Evolutionary conservation across 1,140 invertebrate genomes (phyloP).

Genomic region (Aphidius ervi): DNA sequence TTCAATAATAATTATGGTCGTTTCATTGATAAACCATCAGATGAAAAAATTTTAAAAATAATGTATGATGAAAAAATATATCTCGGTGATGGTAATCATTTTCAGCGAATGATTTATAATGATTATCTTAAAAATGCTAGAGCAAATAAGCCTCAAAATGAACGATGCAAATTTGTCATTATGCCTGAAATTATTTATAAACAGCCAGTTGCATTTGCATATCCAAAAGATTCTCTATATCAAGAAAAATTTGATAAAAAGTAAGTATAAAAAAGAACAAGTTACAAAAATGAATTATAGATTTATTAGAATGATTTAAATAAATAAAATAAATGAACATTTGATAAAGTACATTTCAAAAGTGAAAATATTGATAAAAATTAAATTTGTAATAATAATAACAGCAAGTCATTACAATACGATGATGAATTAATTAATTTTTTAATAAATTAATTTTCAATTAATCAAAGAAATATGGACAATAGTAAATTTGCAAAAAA

Average conservation of each 20-base stretch:
- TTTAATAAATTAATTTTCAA: too few relatives aligned
- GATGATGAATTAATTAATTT: too few relatives aligned
- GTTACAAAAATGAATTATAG: too few relatives aligned
- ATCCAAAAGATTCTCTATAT: background rate
- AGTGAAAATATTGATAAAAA: too few relatives aligned
- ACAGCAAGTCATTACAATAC: too few relatives aligned
- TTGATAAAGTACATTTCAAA: too few relatives aligned
- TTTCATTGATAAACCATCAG: background rate
- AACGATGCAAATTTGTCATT: slow-evolving; percentile 1
- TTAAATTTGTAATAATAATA: too few relatives aligned
- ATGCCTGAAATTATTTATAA: slow-evolving; percentile 3
- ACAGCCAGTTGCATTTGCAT: background rate
- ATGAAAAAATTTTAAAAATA: background rate
- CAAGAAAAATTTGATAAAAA: background rate
- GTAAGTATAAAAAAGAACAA: background rate
- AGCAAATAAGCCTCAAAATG: background rate
- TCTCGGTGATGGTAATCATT: background rate
- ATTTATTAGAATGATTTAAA: too few relatives aligned
- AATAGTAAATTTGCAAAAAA: too few relatives aligned
- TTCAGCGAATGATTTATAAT: background rate
- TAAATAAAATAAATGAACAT: too few relatives aligned
- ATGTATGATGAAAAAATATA: background rate
- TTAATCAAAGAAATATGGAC: too few relatives aligned
- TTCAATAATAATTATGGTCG: background rate
- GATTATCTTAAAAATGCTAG: background rate